Evolutionary conservation across 2,113 vertebrate species (phyloP).

Genomic region (Erythrolamprus reginae): DNA sequence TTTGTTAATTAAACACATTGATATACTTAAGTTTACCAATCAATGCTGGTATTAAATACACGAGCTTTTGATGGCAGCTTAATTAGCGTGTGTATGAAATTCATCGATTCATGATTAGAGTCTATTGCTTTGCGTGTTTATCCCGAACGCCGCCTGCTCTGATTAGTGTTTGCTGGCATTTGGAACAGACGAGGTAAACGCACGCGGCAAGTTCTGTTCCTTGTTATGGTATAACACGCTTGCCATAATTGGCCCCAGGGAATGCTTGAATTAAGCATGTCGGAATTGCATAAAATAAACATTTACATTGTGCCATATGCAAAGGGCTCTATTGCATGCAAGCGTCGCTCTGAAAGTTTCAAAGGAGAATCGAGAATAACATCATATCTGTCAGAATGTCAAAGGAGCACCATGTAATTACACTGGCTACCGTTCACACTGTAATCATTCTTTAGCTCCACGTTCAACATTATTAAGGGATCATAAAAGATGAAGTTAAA

Average conservation of each 20-base stretch:
- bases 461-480: not conserved
- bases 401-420: not conserved
- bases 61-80: conserved; percentile 29
- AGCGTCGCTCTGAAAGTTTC: not conserved
- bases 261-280: conserved; percentile 12
- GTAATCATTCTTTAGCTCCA: not conserved
- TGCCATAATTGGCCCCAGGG: conserved; percentile 7
- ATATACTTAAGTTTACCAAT: conserved; percentile 27
- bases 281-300: conserved; percentile 27
- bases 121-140: conserved; percentile 34
- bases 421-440: not conserved
- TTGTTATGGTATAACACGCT: not conserved
- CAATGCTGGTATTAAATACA: conserved; percentile 32
- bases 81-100: conserved; percentile 49
- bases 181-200: conserved; percentile 41
- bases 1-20: conserved; percentile 45
- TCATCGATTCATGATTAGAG: conserved; percentile 51
- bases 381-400: not conserved
- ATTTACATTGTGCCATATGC: not conserved
- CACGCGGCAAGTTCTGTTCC: conserved; percentile 10
- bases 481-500: not conserved
- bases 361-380: not conserved
- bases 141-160: conserved; percentile 1
- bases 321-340: not conserved
- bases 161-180: conserved; percentile 28